Percentiles rank a stretch among this genome's conserved stretches.
These are phyloP conservation scores for Colinus virginianus DNA, from an alignment of 2,113 vertebrate species.

Conservation along the genomic window DNA sequence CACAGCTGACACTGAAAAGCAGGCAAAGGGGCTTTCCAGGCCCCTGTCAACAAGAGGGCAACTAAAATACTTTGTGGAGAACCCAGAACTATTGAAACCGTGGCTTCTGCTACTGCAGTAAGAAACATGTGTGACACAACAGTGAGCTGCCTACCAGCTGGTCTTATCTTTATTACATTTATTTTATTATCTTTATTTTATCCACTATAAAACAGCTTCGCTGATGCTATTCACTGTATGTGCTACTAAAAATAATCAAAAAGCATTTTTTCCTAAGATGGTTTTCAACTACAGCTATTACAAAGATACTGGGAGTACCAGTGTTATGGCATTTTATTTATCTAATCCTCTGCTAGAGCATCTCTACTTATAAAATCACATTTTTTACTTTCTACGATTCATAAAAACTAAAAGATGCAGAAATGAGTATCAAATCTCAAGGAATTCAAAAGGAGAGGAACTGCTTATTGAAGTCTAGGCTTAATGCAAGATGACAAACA, in stretches of 20 bases:
- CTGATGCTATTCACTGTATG: not conserved
- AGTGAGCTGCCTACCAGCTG: not conserved
- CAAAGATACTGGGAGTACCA: fast-evolving
- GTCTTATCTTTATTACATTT: constrained; percentile 24
- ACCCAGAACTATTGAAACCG: not conserved
- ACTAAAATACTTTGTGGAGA: not conserved
- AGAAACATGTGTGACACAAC: not conserved
- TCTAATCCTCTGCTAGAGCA: not conserved
- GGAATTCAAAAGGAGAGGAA: not conserved
- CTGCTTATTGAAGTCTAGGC: not conserved
- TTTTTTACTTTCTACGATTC: not conserved
- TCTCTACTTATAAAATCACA: not conserved
- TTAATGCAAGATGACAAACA: not conserved
- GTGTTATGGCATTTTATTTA: not conserved
- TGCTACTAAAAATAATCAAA: not conserved
- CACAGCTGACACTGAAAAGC: not conserved
- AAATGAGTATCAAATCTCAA: not conserved
- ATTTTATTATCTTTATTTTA: constrained; percentile 1
- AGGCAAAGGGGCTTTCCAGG: constrained; percentile 18
- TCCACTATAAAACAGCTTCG: not conserved
- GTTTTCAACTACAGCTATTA: not conserved
- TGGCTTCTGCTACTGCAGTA: not conserved
- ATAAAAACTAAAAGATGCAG: not conserved
- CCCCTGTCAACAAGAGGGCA: not conserved
- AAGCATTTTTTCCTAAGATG: not conserved